Conservation (phyloP, 2,113 vertebrate species). For the Phylloscopus trochilus region DNA sequence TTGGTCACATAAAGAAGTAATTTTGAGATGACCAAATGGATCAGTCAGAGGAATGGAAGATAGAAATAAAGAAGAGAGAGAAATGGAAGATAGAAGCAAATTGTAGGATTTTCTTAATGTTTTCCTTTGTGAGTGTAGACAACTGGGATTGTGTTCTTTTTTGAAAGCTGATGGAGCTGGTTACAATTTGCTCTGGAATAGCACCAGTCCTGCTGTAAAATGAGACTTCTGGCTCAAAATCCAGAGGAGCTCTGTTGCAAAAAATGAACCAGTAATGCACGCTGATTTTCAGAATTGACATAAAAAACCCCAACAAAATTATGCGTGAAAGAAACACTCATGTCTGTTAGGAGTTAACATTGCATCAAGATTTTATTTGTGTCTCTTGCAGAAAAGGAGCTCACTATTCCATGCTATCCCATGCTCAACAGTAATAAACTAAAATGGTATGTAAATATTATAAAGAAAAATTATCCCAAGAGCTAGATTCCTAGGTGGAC, state of each 20-base stretch:
- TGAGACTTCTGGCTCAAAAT: background rate
- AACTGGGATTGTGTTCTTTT: background rate
- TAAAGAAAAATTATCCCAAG: background rate
- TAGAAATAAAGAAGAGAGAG: background rate
- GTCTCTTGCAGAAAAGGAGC: background rate
- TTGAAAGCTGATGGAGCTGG: background rate
- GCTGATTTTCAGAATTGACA: background rate
- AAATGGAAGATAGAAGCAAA: background rate
- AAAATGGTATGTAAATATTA: background rate
- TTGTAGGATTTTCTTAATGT: background rate
- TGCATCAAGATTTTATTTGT: background rate
- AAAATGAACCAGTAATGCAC: background rate
- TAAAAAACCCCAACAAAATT: background rate
- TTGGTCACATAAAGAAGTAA: background rate
- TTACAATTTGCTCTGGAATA: background rate
- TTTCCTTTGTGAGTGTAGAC: background rate
- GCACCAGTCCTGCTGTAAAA: background rate
- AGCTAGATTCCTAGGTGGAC: background rate
- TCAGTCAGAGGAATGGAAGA: background rate
- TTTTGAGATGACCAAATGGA: background rate
- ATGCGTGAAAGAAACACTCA: background rate
- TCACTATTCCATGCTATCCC: background rate
- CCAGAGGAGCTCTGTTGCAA: background rate
- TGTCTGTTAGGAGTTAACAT: background rate
- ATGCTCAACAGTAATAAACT: background rate